phyloP scores from a whole-genome alignment of 2,113 vertebrate species.

The Gnathonemus longibarbis region DNA sequence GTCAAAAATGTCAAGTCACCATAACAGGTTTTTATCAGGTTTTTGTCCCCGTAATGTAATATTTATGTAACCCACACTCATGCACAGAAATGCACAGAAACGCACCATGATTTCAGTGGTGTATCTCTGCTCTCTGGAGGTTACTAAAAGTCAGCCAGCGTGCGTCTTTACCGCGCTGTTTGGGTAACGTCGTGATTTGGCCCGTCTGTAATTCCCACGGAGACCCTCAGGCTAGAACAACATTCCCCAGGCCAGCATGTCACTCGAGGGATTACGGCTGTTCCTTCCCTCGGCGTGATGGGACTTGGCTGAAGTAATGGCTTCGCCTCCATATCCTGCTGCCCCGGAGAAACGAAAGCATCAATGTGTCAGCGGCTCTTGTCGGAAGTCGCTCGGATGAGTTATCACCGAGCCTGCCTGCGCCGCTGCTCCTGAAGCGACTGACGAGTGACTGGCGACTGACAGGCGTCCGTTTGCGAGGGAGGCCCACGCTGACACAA shows the following conservation, averaged over 20 bases:
- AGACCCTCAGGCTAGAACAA: conserved; percentile 25
- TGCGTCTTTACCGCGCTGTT: not conserved
- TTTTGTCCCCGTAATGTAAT: not conserved
- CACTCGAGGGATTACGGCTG: conserved; percentile 8
- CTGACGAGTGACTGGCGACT: not conserved
- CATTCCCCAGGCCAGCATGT: conserved; percentile 26
- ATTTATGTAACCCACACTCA: not conserved
- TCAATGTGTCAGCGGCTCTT: conserved; percentile 13
- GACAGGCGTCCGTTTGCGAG: not conserved
- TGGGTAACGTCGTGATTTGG: conserved; percentile 27
- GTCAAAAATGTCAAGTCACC: not conserved
- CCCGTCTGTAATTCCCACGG: conserved; percentile 24
- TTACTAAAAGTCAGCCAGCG: conserved; percentile 7
- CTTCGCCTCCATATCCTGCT: not conserved
- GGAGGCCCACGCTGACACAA: not conserved
- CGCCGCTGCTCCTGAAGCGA: not conserved
- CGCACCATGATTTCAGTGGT: not conserved
- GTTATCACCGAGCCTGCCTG: not conserved
- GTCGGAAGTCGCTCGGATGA: not conserved
- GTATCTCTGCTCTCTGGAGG: not conserved
- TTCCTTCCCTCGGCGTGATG: not conserved
- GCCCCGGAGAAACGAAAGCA: not conserved
- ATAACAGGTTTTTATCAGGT: not conserved
- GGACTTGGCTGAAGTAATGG: conserved; percentile 1
- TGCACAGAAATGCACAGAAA: not conserved